Base-by-base conservation (phyloP, 2,797 vertebrate species). In the Gymnothorax javanicus region DNA sequence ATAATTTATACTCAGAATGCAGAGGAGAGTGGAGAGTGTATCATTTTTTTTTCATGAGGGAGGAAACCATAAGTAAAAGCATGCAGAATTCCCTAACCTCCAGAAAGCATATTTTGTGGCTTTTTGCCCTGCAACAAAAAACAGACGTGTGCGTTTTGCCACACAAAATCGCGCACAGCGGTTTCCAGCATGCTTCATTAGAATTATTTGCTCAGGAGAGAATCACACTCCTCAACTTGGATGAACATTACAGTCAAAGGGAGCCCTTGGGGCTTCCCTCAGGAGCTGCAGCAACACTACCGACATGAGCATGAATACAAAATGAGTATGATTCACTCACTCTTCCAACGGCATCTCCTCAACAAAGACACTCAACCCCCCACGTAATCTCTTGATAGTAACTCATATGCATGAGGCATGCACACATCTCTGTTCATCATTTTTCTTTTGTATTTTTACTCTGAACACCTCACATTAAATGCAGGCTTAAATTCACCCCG, bases 281-380 rank as follows among this genome's bases (percentile, higher is more conserved):
- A 79, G 75, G 75, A 79, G 5, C 33, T 54, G 25, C 25, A 7
- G 23, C 20, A 23, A 5, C 56, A 23, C 77, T 56, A 11, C 7
- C 20, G 52, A 56, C n/a, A 81, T 52, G 73, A 77, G 33, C 33
- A 62, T 62, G 15, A 62, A 3, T 20, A 62, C 9, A 23, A 67
- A 20, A 79, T 54, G 20, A 56, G n/a, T 81, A 56, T 81, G 77
- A 81, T 54, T 81, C 50, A 54, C 20, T 81, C 77, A 23, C 20
- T 81, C 77, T 43, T 54, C n/a, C 77, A n/a, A 12, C 12, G 52
- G 52, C 2, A n/a, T 81, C 77, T 56, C 77, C 52, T 54, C n/a
- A 20, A 81, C 77, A 81, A 81, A 81, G 77, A 77, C 73, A 52
- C 73, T 11, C 77, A 54, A 81, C 50, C 20, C 33, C 77, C 77